Evolutionary conservation across 2,113 vertebrate genomes (phyloP).

Genomic region (Mus musculus): GRCm39 chr16:90960001-90960500

Average conservation of each 20-base stretch:
- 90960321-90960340: accelerated
- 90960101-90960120: neutral
- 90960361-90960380: accelerated
- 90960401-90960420: accelerated
- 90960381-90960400: accelerated
- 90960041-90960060: neutral
- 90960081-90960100: neutral
- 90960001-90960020: neutral
- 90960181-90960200: neutral
- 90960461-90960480: accelerated
- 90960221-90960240: neutral
- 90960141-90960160: neutral
- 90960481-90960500: neutral
- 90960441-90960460: neutral
- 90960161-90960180: neutral
- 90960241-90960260: neutral
- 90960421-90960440: neutral
- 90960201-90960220: neutral
- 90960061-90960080: neutral
- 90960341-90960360: accelerated
- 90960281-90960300: accelerated
- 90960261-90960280: neutral
- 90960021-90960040: neutral
- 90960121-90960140: accelerated
- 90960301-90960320: neutral